Base-by-base conservation (phyloP, 2,888 invertebrate species). In the Leptopilina syphax region DNA sequence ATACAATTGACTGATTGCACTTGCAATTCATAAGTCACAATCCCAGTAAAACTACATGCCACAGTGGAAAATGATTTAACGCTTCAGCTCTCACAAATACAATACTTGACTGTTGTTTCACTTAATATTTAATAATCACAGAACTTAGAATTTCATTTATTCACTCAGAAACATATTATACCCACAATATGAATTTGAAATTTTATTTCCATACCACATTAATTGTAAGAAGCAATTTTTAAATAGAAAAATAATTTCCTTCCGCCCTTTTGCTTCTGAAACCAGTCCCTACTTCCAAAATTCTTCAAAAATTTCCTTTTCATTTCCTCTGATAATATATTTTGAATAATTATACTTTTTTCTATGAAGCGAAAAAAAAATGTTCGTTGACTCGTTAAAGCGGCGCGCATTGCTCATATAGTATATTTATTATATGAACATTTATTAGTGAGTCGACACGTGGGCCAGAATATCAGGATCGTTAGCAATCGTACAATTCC, bases 401-500 rank as follows among this genome's bases (percentile, higher is more conserved):
- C 73, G 18, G 65, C 65, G 65, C 65, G 34, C 65, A 34, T 27
- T 65, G 41, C 41, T 54, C 73, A 73, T 50, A 12, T 50, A 50
- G 44, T 12, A 50, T 34, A 34, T 34, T 34, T 50, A 50, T 50
- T 10, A 50, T 73, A 73, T 73, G 73, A 57, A 73, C 34, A 54
- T 63, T 63, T 73, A 73, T 73, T 73, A 54, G 73, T 73, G 34
- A 73, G 41, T n/a, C 73, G 73, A 47, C 70, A 78, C 78, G 83
- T 77, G 81, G 78, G 79, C 77, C 67, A 77, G 47, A 47, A 41
- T 34, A 34, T 77, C 18, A 41, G 63, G 47, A 81, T 79, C 80
- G 79, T 80, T 82, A 77, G 77, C 81, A 57, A 83, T 81, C 84
- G 80, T 57, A 79, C 83, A 83, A 83, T 81, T 82, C 78, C 63